phyloP scores from a whole-genome alignment of 1,140 invertebrate genomes.

The Atta colombica region DNA sequence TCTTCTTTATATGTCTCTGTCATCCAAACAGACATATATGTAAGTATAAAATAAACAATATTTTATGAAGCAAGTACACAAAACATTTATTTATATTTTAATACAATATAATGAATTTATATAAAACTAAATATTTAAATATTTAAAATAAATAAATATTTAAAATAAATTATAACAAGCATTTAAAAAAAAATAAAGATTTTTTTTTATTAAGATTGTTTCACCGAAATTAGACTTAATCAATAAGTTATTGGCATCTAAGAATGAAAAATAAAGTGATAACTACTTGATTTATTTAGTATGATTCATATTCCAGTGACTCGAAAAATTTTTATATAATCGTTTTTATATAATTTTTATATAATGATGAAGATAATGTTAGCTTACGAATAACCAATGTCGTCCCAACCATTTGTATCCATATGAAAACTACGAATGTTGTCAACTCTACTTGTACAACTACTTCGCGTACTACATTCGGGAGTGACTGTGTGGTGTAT shows the following conservation, averaged over 20 bases:
- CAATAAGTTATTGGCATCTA: neutral
- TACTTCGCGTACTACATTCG: slow-evolving; percentile 85
- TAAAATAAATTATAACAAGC: too few species aligned
- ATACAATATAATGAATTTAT: neutral
- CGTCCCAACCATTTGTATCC: slow-evolving; percentile 86
- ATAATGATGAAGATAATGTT: neutral
- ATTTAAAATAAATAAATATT: neutral
- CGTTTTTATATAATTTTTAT: too few species aligned
- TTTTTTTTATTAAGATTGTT: neutral
- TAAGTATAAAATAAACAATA: neutral
- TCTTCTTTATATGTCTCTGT: neutral
- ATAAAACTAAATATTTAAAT: neutral
- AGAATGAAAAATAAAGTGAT: neutral
- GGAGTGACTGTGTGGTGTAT: slow-evolving; percentile 90
- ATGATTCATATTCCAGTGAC: neutral
- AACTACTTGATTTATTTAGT: neutral
- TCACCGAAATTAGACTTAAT: neutral
- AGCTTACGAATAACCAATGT: slow-evolving; percentile 89
- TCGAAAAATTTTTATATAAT: neutral
- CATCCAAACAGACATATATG: neutral
- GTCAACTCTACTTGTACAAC: slow-evolving; percentile 85
- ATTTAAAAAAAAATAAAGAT: too few species aligned
- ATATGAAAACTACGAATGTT: slow-evolving; percentile 89
- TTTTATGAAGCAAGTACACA: neutral
- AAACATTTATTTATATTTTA: neutral